A percentile compares a stretch with the other conserved stretches of the same genome.
Conservation (phyloP, 2,888 invertebrate species). For the Ellobium chinense region DNA sequence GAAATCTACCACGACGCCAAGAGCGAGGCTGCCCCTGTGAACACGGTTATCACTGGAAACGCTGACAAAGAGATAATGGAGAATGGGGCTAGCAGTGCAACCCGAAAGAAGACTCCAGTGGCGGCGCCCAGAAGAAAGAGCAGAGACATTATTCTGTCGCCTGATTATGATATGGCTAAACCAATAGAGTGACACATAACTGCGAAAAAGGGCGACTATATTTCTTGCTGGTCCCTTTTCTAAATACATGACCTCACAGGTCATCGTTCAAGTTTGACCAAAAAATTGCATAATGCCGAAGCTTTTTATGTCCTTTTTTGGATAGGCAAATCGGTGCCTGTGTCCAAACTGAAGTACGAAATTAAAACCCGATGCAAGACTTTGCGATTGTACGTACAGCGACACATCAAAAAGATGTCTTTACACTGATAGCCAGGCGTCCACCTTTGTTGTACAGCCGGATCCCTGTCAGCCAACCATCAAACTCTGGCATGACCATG, state of each 20-base stretch:
- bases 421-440: background rate
- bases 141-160: background rate
- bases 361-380: too few relatives aligned
- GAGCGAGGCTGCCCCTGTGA: background rate
- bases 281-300: too few relatives aligned
- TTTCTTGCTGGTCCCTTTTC: too few relatives aligned
- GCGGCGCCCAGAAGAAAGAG: conserved; percentile 14
- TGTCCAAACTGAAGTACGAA: too few relatives aligned
- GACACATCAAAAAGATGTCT: background rate
- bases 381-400: too few relatives aligned
- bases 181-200: background rate
- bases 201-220: background rate
- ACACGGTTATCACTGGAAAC: background rate
- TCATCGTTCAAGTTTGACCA: too few relatives aligned
- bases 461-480: background rate
- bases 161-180: background rate
- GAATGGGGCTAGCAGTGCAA: background rate
- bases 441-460: background rate
- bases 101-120: background rate
- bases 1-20: conserved; percentile 4
- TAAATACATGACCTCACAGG: too few relatives aligned
- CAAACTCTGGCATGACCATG: background rate
- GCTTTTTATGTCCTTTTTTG: too few relatives aligned
- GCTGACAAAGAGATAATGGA: background rate
- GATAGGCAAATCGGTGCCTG: too few relatives aligned